Evolutionary conservation across 37 sponge, comb jelly and placozoan genomes (phyloP), one percentile per base, ranked within the genome.

Genomic region (Oscarella lobularis): DNA sequence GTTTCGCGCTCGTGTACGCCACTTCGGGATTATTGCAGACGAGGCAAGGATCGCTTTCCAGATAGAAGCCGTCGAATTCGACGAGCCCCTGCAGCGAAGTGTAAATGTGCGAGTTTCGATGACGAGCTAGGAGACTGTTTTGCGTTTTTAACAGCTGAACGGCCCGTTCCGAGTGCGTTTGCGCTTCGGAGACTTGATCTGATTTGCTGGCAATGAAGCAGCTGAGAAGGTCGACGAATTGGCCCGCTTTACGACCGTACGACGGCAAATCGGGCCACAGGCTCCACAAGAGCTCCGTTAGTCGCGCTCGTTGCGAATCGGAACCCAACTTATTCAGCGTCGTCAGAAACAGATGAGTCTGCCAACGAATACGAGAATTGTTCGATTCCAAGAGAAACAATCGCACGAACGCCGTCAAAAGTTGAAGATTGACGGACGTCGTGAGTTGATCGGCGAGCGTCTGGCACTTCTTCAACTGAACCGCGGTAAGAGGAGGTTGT

Each of bases 21-120:
- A 90, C 72, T 41, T 94, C 95, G 31, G 95, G 95, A 72, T 94
- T 93, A 54, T 87, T 94, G 81, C 95, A 94, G 31, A 94, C 84
- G 3, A 90, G 85, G 77, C 95, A 94, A 0, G 95, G 95, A 75
- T 94, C 85, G 78, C 85, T 94, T 78, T 94, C 95, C 40, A 94
- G 72, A 73, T 89, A 94, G 80, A 82, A 90, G 29, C 95, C 95
- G 66, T 94, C 95, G 77, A 90, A 90, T 72, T 94, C 90, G 30
- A 94, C 91, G 33, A 94, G 33, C 0, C 72, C 65, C 30, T 70
- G 78, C 0, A 94, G 88, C 72, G 84, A 84, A 9, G 72, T 77
- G 71, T 94, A 94, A 71, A 94, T 69, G 74, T 90, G 87, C 9
- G 82, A 77, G 79, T 90, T 94, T 40, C 90, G 91, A 72, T 94